Evolutionary conservation across 2,797 vertebrate genomes (phyloP).

Genomic region (Garrulus glandarius): DNA sequence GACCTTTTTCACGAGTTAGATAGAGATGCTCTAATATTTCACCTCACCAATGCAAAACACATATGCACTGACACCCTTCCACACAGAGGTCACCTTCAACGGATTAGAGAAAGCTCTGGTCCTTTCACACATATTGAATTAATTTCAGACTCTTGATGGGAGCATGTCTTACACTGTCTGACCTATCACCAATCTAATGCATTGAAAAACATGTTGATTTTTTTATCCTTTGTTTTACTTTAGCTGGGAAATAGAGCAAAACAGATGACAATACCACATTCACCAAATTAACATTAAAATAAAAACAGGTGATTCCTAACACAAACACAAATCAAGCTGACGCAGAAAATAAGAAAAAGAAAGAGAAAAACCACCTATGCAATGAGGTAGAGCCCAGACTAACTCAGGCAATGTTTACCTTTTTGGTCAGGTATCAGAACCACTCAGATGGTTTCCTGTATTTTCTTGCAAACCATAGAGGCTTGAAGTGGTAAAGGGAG

Average conservation of each 20-base stretch:
- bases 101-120: neutral
- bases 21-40: neutral
- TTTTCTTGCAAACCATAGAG: neutral
- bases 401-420: neutral
- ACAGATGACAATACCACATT: neutral
- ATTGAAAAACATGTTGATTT: neutral
- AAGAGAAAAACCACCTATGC: neutral
- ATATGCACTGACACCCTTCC: neutral
- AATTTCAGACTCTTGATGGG: neutral
- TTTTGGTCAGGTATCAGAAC: neutral
- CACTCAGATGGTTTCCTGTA: neutral
- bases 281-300: neutral
- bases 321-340: neutral
- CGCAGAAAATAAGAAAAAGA: neutral
- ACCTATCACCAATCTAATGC: neutral
- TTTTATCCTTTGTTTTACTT: neutral
- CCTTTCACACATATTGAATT: neutral
- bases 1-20: neutral
- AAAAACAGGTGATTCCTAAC: neutral
- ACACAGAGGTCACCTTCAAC: neutral
- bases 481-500: neutral
- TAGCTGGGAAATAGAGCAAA: neutral
- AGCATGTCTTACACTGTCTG: neutral
- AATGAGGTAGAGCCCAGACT: neutral
- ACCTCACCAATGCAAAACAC: neutral